These are phyloP conservation scores for Melanotaenia trifasciata DNA, from an alignment of 2,797 vertebrate genomes.

Conservation along the genomic window DNA sequence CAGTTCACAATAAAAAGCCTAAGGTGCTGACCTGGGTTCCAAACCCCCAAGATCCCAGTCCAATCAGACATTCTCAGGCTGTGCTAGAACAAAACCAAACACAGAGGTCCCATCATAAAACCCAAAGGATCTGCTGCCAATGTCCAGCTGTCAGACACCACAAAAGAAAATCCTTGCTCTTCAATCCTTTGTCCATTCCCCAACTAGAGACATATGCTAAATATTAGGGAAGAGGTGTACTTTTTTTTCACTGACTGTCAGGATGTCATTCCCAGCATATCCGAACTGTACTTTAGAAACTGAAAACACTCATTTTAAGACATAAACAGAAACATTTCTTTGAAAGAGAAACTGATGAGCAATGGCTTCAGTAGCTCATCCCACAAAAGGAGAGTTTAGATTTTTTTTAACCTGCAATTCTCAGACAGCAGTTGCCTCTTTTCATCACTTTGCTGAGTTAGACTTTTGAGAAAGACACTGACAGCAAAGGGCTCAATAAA, in stretches of 20 bases:
- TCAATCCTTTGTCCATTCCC: background rate
- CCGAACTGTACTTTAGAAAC: background rate
- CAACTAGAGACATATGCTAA: background rate
- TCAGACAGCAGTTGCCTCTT: background rate
- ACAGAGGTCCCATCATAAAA: background rate
- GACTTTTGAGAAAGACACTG: background rate
- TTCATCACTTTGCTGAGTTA: background rate
- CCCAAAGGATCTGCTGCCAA: background rate
- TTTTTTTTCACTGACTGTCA: background rate
- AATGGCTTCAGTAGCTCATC: background rate
- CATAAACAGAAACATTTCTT: conserved; percentile 10
- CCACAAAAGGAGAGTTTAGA: conserved; percentile 7
- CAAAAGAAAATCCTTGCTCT: background rate
- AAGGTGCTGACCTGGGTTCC: background rate
- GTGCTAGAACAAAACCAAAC: background rate
- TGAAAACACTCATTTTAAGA: background rate
- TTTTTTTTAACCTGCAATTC: background rate
- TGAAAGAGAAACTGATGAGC: background rate
- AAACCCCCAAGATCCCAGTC: background rate
- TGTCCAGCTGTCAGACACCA: background rate
- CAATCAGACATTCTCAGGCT: background rate
- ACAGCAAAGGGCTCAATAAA: conserved; percentile 1
- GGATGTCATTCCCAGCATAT: background rate
- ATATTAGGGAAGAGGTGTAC: background rate
- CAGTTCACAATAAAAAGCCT: background rate